These are phyloP conservation scores for Semotilus atromaculatus DNA, from an alignment of 2,797 vertebrate species.

Conservation along the genomic window DNA sequence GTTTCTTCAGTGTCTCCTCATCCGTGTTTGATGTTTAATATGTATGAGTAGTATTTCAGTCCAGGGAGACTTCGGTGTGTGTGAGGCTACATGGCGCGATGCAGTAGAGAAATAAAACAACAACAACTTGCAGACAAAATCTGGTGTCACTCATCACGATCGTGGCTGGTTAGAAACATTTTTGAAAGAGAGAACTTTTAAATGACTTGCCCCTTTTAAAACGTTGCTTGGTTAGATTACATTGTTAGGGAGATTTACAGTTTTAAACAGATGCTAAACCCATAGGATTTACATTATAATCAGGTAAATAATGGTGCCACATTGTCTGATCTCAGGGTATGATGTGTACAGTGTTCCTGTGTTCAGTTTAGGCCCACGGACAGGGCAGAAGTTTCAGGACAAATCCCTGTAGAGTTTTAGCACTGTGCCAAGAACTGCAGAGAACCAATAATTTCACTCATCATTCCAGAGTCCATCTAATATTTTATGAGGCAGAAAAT, in stretches of 20 bases:
- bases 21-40: constrained; percentile 2
- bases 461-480: constrained; percentile 13
- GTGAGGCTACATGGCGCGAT: neutral
- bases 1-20: neutral
- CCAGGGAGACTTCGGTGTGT: neutral
- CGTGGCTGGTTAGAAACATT: neutral
- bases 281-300: neutral
- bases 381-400: neutral
- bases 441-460: constrained; percentile 15
- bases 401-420: constrained; percentile 16
- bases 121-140: neutral
- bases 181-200: constrained; percentile 11
- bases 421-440: constrained; percentile 23
- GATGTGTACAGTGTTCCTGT: neutral
- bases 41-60: constrained; percentile 14
- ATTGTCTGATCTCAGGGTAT: constrained; percentile 14
- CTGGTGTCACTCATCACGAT: neutral
- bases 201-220: neutral
- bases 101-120: neutral
- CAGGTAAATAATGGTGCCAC: neutral
- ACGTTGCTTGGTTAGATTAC: neutral
- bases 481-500: constrained; percentile 46
- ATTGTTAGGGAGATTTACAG: neutral
- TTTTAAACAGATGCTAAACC: constrained; percentile 1
- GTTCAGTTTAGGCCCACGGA: constrained; percentile 15